Evolutionary conservation across 2,888 invertebrate genomes (phyloP).

Genomic region (Ectemnius cavifrons): DNA sequence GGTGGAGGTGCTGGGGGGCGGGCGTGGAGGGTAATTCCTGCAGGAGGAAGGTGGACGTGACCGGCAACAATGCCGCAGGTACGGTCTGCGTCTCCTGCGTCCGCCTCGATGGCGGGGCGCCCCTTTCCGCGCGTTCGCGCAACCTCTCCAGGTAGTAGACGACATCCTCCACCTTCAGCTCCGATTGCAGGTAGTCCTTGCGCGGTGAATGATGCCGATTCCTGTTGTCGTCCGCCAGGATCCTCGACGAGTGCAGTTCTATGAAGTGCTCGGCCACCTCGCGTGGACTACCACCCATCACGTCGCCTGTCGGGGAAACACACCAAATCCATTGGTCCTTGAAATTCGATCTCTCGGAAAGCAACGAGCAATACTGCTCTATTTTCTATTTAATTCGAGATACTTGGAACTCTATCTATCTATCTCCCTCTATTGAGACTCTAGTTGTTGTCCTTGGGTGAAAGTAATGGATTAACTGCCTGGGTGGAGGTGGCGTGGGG

Average conservation of each 20-base stretch:
- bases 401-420: no score
- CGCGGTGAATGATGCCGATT: slow-evolving; percentile 66
- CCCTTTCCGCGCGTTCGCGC: slow-evolving; percentile 72
- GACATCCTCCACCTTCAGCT: slow-evolving; percentile 72
- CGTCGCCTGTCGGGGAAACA: slow-evolving; percentile 64
- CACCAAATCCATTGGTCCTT: not conserved
- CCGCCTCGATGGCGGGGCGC: slow-evolving; percentile 71
- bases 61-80: slow-evolving; percentile 67
- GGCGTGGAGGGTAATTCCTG: slow-evolving; percentile 71
- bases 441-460: no score
- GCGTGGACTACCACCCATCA: slow-evolving; percentile 72
- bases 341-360: no score
- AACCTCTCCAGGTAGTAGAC: slow-evolving; percentile 72
- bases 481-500: no score
- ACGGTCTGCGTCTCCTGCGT: slow-evolving; percentile 76
- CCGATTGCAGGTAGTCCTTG: slow-evolving; percentile 70
- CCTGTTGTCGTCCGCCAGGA: slow-evolving; percentile 66
- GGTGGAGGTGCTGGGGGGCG: slow-evolving; percentile 68
- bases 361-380: no score
- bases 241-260: slow-evolving; percentile 71
- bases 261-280: slow-evolving; percentile 75
- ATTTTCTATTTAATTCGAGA: no score
- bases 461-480: no score
- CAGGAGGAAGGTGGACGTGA: slow-evolving; percentile 71
- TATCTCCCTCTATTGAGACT: no score